Conservation (phyloP, 2,113 vertebrate species). For the Drymodes brunneopygia region DNA sequence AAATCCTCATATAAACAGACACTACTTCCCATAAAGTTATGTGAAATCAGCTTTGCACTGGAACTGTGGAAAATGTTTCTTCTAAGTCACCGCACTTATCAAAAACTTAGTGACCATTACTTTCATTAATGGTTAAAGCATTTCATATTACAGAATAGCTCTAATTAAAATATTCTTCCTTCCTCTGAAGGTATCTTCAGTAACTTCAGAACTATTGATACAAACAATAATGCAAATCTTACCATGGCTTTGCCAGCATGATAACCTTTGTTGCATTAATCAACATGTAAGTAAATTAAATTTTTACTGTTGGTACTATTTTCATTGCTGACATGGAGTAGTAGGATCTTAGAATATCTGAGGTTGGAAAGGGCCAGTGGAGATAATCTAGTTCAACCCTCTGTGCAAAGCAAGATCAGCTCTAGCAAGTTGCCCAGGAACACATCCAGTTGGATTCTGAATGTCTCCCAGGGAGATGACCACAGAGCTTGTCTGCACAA, state of each 20-base stretch:
- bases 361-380: not conserved
- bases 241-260: not conserved
- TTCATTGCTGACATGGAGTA: not conserved
- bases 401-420: not conserved
- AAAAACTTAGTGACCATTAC: not conserved
- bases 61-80: not conserved
- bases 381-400: not conserved
- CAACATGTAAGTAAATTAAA: not conserved
- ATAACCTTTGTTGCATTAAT: not conserved
- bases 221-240: not conserved
- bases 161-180: not conserved
- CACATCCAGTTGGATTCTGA: not conserved
- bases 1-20: not conserved
- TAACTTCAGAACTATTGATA: not conserved
- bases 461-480: not conserved
- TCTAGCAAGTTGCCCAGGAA: not conserved
- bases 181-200: not conserved
- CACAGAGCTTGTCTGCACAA: rapidly evolving
- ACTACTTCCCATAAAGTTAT: not conserved
- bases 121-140: not conserved
- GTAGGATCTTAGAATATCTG: not conserved
- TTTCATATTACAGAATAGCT: not conserved
- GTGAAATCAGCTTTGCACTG: not conserved
- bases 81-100: not conserved
- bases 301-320: not conserved